These are phyloP conservation scores for Papilio gigon DNA, from an alignment of 2,888 invertebrate species.

Conservation along the genomic window DNA sequence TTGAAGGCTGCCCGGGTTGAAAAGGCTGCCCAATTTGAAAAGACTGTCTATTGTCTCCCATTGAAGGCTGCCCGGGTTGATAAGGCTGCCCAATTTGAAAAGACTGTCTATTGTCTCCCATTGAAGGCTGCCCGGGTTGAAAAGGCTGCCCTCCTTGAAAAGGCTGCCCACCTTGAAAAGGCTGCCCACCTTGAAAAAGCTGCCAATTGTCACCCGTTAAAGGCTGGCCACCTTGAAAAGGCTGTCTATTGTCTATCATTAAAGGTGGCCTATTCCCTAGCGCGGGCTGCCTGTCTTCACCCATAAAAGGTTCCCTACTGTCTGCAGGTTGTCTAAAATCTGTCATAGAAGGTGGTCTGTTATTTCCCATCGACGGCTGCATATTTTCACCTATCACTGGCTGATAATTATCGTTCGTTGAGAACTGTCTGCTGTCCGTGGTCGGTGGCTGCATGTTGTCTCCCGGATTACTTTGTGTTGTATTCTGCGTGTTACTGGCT, in stretches of 20 bases:
- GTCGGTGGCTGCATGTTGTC: background rate
- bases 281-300: background rate
- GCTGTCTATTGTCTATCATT: background rate
- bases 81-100: background rate
- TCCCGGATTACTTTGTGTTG: background rate
- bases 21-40: background rate
- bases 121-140: background rate
- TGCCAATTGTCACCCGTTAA: too few species aligned
- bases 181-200: background rate
- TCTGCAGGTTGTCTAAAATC: background rate
- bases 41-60: background rate
- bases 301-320: conserved; percentile 9
- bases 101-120: background rate
- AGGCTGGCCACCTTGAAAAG: too few species aligned
- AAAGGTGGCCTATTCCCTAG: background rate
- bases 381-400: background rate
- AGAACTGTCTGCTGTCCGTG: background rate
- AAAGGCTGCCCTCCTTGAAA: background rate
- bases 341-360: background rate
- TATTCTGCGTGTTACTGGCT: conserved; percentile 3
- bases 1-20: background rate
- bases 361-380: background rate
- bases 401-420: background rate
- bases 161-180: background rate
- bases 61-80: background rate